Conservation (phyloP, 2,797 vertebrate genomes). For the Coregonus ussuriensis region DNA sequence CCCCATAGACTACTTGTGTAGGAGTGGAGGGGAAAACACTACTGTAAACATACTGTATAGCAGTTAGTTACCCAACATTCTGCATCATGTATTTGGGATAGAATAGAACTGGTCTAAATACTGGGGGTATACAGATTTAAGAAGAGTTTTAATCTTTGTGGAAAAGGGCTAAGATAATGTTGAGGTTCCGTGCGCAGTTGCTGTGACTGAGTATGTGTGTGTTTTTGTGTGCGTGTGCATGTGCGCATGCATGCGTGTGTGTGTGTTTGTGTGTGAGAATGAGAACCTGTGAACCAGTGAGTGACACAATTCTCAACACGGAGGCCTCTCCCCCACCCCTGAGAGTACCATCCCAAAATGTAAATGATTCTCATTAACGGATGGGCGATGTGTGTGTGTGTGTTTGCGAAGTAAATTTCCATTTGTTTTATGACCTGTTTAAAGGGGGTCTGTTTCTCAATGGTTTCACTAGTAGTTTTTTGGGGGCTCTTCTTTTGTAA, state of each 20-base stretch:
- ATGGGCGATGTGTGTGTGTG: constrained; percentile 48
- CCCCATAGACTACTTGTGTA: constrained; percentile 41
- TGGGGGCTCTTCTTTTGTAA: constrained; percentile 84
- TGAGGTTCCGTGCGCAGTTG: neutral
- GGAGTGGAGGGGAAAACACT: constrained; percentile 19
- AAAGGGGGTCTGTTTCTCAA: constrained; percentile 67
- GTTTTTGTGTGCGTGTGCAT: neutral
- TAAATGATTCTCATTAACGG: constrained; percentile 78
- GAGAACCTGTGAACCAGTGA: constrained; percentile 76
- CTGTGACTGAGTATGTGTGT: constrained; percentile 28
- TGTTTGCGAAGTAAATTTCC: constrained; percentile 55
- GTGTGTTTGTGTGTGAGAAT: constrained; percentile 69
- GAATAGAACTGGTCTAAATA: too few species aligned
- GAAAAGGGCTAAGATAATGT: constrained; percentile 34
- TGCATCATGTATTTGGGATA: too few species aligned
- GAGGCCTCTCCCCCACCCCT: constrained; percentile 71
- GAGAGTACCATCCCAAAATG: constrained; percentile 75
- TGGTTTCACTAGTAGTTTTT: constrained; percentile 60
- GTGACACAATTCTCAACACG: constrained; percentile 80
- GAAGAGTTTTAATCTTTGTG: constrained; percentile 31
- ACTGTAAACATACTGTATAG: neutral
- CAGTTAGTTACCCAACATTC: neutral
- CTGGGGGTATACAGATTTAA: neutral
- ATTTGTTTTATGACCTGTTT: constrained; percentile 71
- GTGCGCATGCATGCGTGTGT: constrained; percentile 42